A percentile compares a stretch with the other conserved stretches of the same genome.
phyloP scores from a whole-genome alignment of 92 coral and sea anemone species.

The Epizoanthus illoricatus region DNA sequence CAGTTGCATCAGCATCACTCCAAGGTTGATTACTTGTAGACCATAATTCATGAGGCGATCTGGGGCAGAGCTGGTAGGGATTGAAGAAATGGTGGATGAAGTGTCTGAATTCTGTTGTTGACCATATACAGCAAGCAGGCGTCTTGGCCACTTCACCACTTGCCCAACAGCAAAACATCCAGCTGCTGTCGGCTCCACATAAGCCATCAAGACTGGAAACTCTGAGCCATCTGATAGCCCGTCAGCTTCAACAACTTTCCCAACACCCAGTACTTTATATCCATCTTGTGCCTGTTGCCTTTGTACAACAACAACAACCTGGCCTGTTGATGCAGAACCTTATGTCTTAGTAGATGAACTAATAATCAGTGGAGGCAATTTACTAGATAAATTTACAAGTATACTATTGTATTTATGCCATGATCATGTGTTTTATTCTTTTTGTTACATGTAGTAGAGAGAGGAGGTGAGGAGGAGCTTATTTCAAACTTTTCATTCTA shows the following conservation, averaged over 20 bases:
- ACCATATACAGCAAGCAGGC: constrained; percentile 19
- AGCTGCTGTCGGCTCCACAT: constrained; percentile 22
- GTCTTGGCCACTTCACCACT: constrained; percentile 46
- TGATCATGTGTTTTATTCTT: no score
- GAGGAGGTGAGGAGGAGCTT: no score
- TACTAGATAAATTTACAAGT: no score
- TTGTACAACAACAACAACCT: neutral
- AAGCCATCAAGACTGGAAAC: constrained; percentile 33
- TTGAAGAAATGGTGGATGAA: constrained; percentile 28
- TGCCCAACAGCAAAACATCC: constrained; percentile 40
- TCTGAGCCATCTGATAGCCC: no score
- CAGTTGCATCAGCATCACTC: constrained; percentile 62
- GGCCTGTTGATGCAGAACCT: no score
- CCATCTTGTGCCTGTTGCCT: neutral
- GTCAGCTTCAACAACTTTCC: constrained; percentile 23
- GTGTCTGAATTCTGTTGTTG: neutral
- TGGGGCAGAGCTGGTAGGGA: constrained; percentile 32
- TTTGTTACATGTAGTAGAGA: no score
- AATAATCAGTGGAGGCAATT: no score
- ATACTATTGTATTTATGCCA: no score
- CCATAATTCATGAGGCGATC: constrained; percentile 68
- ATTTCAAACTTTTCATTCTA: no score
- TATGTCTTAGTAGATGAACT: no score
- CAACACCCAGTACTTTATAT: constrained; percentile 42
- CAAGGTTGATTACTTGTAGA: constrained; percentile 51